phyloP scores from a whole-genome alignment of 2,888 invertebrate species.

The Ophion slaviceki region DNA sequence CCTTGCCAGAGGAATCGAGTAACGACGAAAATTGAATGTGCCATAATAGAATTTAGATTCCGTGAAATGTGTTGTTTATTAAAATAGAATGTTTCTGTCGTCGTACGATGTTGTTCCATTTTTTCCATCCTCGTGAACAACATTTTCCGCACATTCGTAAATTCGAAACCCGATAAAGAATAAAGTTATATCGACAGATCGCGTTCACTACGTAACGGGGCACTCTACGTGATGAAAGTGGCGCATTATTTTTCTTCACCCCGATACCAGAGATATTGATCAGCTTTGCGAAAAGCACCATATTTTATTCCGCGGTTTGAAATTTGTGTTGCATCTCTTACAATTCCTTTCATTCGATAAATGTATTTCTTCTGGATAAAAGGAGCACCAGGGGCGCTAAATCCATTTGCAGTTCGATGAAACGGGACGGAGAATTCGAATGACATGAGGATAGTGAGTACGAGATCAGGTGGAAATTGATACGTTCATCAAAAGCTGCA shows the following conservation, averaged over 20 bases:
- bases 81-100: background rate
- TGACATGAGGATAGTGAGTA: background rate
- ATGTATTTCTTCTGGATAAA: background rate
- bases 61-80: background rate
- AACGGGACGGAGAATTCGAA: background rate
- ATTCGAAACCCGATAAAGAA: background rate
- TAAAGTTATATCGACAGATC: background rate
- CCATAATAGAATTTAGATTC: no score
- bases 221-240: background rate
- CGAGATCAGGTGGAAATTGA: conserved; percentile 14
- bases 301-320: background rate
- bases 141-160: background rate
- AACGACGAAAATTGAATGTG: no score
- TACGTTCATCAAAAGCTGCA: conserved; percentile 8
- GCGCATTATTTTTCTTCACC: background rate
- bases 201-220: background rate
- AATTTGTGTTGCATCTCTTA: background rate
- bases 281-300: background rate
- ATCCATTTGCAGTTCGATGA: background rate
- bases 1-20: no score
- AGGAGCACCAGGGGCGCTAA: background rate
- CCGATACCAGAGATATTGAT: background rate
- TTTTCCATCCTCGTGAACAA: background rate
- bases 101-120: background rate
- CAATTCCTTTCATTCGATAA: no score